These are phyloP conservation scores for Perca flavescens DNA, from an alignment of 2,113 vertebrate genomes.

Conservation along the genomic window DNA sequence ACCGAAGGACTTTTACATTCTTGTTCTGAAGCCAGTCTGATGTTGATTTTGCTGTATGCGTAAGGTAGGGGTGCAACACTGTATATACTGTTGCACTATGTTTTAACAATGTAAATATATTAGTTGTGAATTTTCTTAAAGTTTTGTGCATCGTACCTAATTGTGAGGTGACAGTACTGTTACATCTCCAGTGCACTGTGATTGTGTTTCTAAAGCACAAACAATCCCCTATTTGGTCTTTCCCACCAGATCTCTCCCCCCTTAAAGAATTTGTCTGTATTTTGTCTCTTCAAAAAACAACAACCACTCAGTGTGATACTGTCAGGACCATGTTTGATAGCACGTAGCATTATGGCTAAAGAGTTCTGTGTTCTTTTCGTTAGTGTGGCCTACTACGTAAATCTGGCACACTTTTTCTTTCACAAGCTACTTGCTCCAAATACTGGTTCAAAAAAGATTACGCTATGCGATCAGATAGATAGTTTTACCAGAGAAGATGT, in stretches of 20 bases:
- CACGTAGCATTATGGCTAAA: background rate
- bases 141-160: background rate
- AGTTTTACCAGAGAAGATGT: background rate
- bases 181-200: background rate
- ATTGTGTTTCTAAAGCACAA: background rate
- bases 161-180: background rate
- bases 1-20: background rate
- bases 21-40: background rate
- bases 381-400: background rate
- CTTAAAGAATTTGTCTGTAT: background rate
- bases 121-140: background rate
- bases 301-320: too few relatives aligned
- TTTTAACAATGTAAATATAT: background rate
- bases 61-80: too few relatives aligned
- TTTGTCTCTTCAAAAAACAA: background rate
- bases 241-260: background rate
- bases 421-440: background rate
- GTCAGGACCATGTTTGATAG: background rate
- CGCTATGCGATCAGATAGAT: too few relatives aligned
- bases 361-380: conserved; percentile 2
- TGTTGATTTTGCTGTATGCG: background rate
- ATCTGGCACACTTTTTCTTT: background rate
- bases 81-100: background rate
- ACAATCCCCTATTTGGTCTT: background rate
- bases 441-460: background rate